These are phyloP conservation scores for Cataglyphis rosenhaueri DNA, from an alignment of 2,888 invertebrate genomes.

Conservation along the genomic window DNA sequence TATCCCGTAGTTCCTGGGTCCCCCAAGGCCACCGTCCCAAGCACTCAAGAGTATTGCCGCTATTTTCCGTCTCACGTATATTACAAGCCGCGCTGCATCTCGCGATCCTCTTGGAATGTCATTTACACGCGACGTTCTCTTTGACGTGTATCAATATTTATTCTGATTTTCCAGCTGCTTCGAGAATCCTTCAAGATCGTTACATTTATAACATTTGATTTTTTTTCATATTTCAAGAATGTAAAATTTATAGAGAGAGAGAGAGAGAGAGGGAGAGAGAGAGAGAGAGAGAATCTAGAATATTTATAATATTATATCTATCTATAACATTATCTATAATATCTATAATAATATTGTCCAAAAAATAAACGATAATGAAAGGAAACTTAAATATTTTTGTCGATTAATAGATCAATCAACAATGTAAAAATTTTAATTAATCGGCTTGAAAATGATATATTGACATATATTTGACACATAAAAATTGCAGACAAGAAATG, in stretches of 20 bases:
- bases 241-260: background rate
- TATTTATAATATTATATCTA: no score
- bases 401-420: no score
- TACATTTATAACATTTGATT: constrained; percentile 40
- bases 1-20: constrained; percentile 72
- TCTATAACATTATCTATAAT: no score
- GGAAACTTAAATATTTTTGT: background rate
- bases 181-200: constrained; percentile 13
- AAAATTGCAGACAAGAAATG: background rate
- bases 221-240: constrained; percentile 18
- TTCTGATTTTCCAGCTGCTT: constrained; percentile 32
- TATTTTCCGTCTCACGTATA: constrained; percentile 74
- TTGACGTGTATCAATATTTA: constrained; percentile 49
- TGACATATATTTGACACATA: background rate
- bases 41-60: constrained; percentile 84
- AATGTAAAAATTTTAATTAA: background rate
- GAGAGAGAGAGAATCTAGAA: no score
- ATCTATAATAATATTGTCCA: constrained; percentile 1
- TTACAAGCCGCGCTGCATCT: constrained; percentile 66
- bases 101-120: constrained; percentile 71
- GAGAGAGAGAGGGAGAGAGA: no score
- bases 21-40: constrained; percentile 76
- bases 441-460: background rate
- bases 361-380: background rate
- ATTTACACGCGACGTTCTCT: constrained; percentile 75